A percentile compares a stretch with the other conserved stretches of the same genome.
These are phyloP conservation scores for Cryptoleucopteryx plumbea DNA, from an alignment of 2,113 vertebrate genomes.

Conservation along the genomic window DNA sequence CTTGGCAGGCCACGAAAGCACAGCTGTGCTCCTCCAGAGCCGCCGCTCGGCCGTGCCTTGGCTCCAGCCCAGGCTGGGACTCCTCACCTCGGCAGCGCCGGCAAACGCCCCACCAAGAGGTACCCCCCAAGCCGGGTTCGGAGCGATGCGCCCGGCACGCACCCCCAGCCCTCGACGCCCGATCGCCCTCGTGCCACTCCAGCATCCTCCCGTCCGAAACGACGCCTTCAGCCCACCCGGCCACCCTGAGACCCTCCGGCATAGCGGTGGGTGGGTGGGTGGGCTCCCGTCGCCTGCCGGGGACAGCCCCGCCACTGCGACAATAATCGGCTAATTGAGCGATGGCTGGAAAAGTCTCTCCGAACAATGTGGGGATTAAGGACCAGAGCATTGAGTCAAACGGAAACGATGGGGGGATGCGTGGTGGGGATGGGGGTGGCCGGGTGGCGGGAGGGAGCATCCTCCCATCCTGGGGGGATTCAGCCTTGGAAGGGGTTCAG, in stretches of 20 bases:
- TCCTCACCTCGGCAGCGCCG: not conserved
- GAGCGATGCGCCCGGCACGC: accelerated
- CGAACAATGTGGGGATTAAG: not conserved
- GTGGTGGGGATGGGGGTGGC: not conserved
- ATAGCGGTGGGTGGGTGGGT: too few species aligned
- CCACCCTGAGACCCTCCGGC: too few species aligned
- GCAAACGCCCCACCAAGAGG: not conserved
- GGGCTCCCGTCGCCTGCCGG: not conserved
- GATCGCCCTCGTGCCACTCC: accelerated
- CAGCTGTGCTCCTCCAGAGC: not conserved
- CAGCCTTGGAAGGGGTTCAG: not conserved
- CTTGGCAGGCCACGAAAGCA: not conserved
- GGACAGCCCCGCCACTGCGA: not conserved
- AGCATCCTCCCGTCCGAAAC: accelerated
- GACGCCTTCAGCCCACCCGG: accelerated
- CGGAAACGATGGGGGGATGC: not conserved
- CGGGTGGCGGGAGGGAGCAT: not conserved
- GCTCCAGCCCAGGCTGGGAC: not conserved
- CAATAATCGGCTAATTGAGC: slow-evolving; percentile 16
- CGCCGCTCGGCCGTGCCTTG: not conserved
- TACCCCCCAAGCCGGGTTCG: accelerated
- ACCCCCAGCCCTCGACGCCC: accelerated
- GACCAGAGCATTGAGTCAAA: not conserved
- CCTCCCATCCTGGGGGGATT: not conserved
- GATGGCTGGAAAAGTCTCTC: not conserved